phyloP scores from a whole-genome alignment of 1,140 invertebrate genomes.

The Metaphire vulgaris region DNA sequence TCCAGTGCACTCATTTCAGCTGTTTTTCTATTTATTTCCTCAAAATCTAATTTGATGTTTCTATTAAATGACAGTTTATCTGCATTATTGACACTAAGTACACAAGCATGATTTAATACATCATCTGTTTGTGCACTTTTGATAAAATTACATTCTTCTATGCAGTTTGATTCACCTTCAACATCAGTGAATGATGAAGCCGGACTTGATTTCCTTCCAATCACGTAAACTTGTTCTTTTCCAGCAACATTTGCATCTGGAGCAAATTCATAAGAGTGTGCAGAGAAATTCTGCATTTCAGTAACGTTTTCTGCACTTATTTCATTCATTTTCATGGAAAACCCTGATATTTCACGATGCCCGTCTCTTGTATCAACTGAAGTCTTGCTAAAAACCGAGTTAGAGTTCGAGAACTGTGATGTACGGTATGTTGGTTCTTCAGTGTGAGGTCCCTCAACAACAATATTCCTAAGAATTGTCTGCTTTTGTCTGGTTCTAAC shows the following conservation, averaged over 20 bases:
- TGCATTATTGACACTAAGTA: not conserved
- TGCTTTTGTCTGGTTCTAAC: not conserved
- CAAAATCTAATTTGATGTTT: not conserved
- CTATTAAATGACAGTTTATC: conserved; percentile 1
- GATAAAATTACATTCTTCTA: not conserved
- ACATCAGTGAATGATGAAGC: not conserved
- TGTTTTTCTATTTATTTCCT: too few relatives aligned
- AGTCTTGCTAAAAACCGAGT: too few relatives aligned
- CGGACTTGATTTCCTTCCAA: not conserved
- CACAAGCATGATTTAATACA: not conserved
- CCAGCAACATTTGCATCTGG: not conserved
- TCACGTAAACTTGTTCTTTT: not conserved
- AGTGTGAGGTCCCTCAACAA: not conserved
- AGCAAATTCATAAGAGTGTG: too few relatives aligned
- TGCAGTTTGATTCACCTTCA: not conserved
- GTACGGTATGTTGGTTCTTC: too few relatives aligned
- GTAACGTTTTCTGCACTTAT: too few relatives aligned
- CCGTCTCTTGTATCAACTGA: too few relatives aligned
- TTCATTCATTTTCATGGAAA: too few relatives aligned
- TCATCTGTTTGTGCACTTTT: conserved; percentile 13
- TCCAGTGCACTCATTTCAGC: too few relatives aligned
- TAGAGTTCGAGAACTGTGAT: too few relatives aligned
- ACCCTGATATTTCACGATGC: too few relatives aligned
- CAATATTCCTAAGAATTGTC: not conserved
- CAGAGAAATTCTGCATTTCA: too few relatives aligned